Base-by-base conservation (phyloP, 2,888 invertebrate species). In the Pristionchus arcanus region DNA sequence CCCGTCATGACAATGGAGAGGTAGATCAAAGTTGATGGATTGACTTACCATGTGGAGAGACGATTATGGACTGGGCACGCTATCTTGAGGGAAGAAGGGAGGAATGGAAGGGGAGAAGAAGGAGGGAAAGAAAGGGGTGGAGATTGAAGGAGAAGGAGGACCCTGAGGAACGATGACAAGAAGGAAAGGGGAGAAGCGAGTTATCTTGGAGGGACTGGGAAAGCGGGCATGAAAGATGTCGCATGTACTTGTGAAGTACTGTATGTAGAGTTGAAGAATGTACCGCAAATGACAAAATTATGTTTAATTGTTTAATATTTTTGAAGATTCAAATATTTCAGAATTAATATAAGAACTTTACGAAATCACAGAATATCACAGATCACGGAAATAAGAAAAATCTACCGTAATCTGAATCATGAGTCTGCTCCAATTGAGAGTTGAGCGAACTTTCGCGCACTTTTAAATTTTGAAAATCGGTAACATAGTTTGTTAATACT, bases 41-140 rank as follows among this genome's bases (percentile, higher is more conserved):
- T 85, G 49, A 28, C 87, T 63, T 63, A 85, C 84, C 84, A 87
- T 68, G 87, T 68, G 87, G 87, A 84, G 84, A 84, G 84, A 55
- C 53, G 55, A 83, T 31, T 34, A 63, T 34, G 84, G 59, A 63
- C 19, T 9, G 11, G n/a, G 37, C 21, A 74, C 74, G 74, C 74
- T 74, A 74, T 83, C 55, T 83, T 83, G 83, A 83, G 28, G 83
- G 53, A 16, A 28, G 83, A 53, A 55, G 83, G 55, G 49, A 42
- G 21, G 81, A 34, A 81, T 25, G 31, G 81, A 31, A n/a, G n/a
- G 21, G 81, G 49, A 49, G 81, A n/a, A 13, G 21, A 49, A 5
- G 19, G 49, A 77, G 42, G 42, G 31, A 49, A 81, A n/a, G 77
- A 53, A 81, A 59, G 84, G 34, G 31, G n/a, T 59, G 34, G 59